Percentiles rank a stretch among this genome's conserved stretches.
Conservation (phyloP, 2,797 vertebrate species). For the Mus spretus region DNA sequence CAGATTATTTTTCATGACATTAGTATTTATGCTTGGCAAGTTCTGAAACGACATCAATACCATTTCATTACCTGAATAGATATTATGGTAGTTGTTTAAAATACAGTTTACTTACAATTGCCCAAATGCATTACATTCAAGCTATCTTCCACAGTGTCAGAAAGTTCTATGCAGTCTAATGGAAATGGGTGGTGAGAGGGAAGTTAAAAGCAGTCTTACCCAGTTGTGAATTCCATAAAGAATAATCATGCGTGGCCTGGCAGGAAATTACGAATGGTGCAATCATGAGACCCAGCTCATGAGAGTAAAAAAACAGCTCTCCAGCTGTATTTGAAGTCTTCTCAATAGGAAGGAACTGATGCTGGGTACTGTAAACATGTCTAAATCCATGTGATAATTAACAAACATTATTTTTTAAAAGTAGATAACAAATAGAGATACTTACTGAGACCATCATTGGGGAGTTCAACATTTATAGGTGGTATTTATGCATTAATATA, state of each 20-base stretch:
- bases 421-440: background rate
- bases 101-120: background rate
- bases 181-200: background rate
- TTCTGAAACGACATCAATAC: conserved; percentile 4
- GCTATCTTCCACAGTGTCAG: background rate
- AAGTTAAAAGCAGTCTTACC: background rate
- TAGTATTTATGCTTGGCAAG: background rate
- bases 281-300: background rate
- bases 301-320: background rate
- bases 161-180: background rate
- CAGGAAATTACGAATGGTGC: background rate
- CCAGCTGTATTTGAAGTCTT: background rate
- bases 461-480: background rate
- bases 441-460: background rate
- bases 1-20: background rate
- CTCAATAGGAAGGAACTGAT: background rate
- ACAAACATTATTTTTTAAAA: background rate
- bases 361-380: background rate
- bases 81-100: background rate
- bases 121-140: background rate
- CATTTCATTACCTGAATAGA: background rate
- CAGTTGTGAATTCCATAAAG: background rate
- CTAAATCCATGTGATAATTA: background rate
- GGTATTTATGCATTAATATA: background rate
- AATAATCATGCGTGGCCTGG: background rate